Evolutionary conservation across 2,888 invertebrate species (phyloP).

Genomic region (Punctoribates punctum): DNA sequence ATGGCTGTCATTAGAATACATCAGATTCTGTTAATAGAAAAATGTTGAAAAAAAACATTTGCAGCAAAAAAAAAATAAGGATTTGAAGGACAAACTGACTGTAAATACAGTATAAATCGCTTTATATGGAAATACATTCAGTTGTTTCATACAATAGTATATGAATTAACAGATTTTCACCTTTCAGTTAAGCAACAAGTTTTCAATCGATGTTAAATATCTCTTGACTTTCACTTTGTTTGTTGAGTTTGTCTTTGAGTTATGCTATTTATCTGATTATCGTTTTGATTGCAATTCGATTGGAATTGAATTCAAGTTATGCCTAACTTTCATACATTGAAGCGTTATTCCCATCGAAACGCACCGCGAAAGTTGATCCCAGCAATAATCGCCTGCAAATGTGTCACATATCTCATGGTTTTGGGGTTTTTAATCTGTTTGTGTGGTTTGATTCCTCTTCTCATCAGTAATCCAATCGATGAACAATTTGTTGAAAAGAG

Average conservation of each 20-base stretch:
- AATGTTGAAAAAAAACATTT: neutral
- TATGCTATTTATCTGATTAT: too few relatives aligned
- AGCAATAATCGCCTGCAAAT: conserved; percentile 23
- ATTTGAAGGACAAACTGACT: neutral
- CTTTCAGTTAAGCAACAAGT: neutral
- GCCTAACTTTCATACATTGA: conserved; percentile 23
- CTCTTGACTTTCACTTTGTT: neutral
- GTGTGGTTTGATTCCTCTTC: neutral
- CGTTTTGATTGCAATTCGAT: too few relatives aligned
- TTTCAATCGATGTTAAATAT: neutral
- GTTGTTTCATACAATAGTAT: neutral
- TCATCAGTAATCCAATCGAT: neutral
- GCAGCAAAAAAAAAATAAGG: neutral
- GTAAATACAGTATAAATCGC: neutral
- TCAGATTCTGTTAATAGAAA: neutral
- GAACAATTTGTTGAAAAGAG: neutral
- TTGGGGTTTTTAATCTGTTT: conserved; percentile 3
- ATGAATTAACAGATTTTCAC: neutral
- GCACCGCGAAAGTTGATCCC: conserved; percentile 22
- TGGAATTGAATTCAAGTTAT: neutral
- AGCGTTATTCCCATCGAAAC: conserved; percentile 4
- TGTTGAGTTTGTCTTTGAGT: neutral
- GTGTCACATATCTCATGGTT: conserved; percentile 6
- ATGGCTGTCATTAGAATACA: neutral
- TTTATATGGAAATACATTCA: neutral